Evolutionary conservation across 2,888 invertebrate species (phyloP).

Genomic region (Quadroppia sp.): DNA sequence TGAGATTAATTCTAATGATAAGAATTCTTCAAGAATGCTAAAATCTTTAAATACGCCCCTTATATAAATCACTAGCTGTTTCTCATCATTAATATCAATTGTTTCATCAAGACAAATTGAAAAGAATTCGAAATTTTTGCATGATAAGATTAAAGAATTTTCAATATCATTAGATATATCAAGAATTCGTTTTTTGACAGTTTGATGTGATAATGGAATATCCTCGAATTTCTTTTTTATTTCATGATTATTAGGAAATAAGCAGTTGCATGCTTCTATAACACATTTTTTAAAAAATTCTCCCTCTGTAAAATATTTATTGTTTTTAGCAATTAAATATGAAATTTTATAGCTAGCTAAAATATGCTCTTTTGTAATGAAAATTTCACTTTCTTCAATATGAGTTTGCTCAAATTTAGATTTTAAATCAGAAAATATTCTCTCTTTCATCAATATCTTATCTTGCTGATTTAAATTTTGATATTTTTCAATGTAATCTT

Average conservation of each 20-base stretch:
- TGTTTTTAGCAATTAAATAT: background rate
- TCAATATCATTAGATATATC: background rate
- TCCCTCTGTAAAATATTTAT: background rate
- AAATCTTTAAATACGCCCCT: background rate
- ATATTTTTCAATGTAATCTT: too few species aligned
- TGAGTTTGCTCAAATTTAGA: too few species aligned
- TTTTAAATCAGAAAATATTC: too few species aligned
- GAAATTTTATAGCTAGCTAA: background rate
- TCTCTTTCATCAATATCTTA: too few species aligned
- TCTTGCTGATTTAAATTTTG: too few species aligned
- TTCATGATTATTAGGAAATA: background rate
- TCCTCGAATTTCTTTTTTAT: background rate
- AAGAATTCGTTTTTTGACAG: background rate
- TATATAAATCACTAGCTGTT: background rate
- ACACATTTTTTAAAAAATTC: background rate
- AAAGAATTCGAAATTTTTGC: background rate
- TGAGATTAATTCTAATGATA: background rate
- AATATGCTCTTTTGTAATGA: too few species aligned
- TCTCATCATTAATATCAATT: background rate
- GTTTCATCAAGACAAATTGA: background rate
- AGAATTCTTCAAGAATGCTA: background rate
- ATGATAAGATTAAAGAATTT: background rate
- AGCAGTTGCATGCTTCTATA: background rate
- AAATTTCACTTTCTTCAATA: too few species aligned
- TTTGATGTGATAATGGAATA: background rate